Evolutionary conservation across 2,113 vertebrate species (phyloP).

Genomic region (Myocastor coypus): DNA sequence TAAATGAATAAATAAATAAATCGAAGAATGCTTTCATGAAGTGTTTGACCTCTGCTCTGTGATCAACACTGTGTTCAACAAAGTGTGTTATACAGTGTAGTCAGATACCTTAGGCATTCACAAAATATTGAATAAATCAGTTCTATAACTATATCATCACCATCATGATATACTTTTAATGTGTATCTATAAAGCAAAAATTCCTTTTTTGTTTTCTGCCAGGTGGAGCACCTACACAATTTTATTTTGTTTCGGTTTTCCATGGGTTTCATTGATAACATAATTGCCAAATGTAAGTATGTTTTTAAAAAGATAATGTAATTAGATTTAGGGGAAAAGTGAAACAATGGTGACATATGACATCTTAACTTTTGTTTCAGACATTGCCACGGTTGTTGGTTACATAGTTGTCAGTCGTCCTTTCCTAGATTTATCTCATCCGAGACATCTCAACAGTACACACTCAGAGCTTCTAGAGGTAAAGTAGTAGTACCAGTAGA

Average conservation of each 20-base stretch:
- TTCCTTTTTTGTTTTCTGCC: constrained; percentile 58
- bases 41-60: neutral
- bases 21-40: neutral
- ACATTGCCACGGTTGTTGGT: constrained; percentile 97
- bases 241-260: constrained; percentile 99
- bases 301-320: constrained; percentile 12
- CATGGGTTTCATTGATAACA: constrained; percentile 98
- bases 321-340: neutral
- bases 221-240: constrained; percentile 98
- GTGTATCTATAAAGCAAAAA: neutral
- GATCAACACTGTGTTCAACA: neutral
- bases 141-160: neutral
- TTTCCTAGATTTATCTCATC: constrained; percentile 92
- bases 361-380: constrained; percentile 84
- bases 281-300: constrained; percentile 98
- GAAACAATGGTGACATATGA: neutral
- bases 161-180: neutral
- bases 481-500: constrained; percentile 52
- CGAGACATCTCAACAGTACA: constrained; percentile 92
- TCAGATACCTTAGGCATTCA: neutral
- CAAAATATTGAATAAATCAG: neutral
- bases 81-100: neutral
- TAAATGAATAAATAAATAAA: no score
- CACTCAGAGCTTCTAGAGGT: constrained; percentile 97
- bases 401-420: constrained; percentile 97